These are phyloP conservation scores for Artibeus jamaicensis DNA, from an alignment of 2,797 vertebrate species.

Conservation along the genomic window DNA sequence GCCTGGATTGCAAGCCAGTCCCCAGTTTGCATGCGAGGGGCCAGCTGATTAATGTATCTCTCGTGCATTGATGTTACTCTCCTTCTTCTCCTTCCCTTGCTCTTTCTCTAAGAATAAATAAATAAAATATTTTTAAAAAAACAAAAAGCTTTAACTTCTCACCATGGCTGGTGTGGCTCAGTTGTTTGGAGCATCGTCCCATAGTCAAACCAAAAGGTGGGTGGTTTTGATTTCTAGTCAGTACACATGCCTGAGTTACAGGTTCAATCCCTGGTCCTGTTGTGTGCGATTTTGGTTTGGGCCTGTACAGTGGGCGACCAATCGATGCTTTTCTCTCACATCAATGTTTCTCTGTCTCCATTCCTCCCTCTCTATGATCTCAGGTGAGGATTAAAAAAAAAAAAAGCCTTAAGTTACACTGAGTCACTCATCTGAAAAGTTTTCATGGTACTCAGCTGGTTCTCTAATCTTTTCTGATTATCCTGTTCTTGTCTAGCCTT, in stretches of 20 bases:
- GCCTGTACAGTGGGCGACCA: neutral
- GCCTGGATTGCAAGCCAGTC: too few relatives aligned
- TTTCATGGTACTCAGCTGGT: neutral
- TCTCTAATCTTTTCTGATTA: neutral
- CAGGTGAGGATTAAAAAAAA: neutral
- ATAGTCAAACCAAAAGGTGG: too few relatives aligned
- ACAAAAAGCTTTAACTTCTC: neutral
- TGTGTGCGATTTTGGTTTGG: neutral
- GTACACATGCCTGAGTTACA: neutral
- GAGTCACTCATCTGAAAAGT: neutral
- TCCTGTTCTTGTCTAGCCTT: neutral
- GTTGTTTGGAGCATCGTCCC: too few relatives aligned
- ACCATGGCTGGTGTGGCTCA: neutral
- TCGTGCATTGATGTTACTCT: too few relatives aligned
- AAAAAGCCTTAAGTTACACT: neutral
- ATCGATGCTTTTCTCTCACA: neutral
- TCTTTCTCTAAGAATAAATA: too few relatives aligned
- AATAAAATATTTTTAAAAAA: too few relatives aligned
- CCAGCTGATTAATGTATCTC: too few relatives aligned
- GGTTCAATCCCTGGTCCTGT: neutral
- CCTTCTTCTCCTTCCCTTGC: too few relatives aligned
- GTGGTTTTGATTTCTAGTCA: neutral
- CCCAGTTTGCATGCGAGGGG: too few relatives aligned
- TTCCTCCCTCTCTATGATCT: neutral
- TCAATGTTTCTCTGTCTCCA: too few relatives aligned